Evolutionary conservation across 2,797 vertebrate genomes (phyloP).

Genomic region (Notamacropus eugenii): DNA sequence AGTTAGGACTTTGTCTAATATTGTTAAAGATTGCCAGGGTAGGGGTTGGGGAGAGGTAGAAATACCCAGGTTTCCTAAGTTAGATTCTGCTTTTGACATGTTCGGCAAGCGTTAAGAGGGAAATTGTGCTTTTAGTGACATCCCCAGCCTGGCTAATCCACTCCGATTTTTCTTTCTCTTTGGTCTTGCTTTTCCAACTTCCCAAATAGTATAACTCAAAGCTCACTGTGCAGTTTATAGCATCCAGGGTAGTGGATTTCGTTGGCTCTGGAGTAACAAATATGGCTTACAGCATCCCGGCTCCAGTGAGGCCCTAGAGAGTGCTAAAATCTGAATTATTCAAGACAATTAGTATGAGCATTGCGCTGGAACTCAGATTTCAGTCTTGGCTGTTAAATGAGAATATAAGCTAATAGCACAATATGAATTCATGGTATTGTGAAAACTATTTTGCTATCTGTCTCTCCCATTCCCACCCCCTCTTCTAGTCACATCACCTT

Average conservation of each 20-base stretch:
- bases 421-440: constrained; percentile 73
- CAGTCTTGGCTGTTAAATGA: constrained; percentile 76
- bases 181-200: constrained; percentile 47
- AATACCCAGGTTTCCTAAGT: constrained; percentile 55
- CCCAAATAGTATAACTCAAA: constrained; percentile 65
- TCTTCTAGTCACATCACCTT: constrained; percentile 48
- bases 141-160: constrained; percentile 33
- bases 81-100: neutral
- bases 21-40: constrained; percentile 42
- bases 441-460: constrained; percentile 68
- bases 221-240: constrained; percentile 49
- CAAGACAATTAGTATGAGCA: constrained; percentile 82
- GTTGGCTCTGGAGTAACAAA: constrained; percentile 75
- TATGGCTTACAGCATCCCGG: constrained; percentile 75
- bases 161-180: constrained; percentile 14
- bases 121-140: constrained; percentile 31
- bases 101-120: constrained; percentile 47
- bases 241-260: constrained; percentile 62
- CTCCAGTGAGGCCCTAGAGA: constrained; percentile 80
- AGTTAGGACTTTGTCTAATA: constrained; percentile 70
- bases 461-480: neutral
- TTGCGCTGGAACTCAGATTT: constrained; percentile 79
- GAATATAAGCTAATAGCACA: constrained; percentile 77
- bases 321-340: constrained; percentile 84
- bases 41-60: accelerated